Percentiles rank a stretch among this genome's conserved stretches.
Evolutionary conservation across 2,113 vertebrate species (phyloP).

Genomic region (Dicerorhinus sumatrensis): DNA sequence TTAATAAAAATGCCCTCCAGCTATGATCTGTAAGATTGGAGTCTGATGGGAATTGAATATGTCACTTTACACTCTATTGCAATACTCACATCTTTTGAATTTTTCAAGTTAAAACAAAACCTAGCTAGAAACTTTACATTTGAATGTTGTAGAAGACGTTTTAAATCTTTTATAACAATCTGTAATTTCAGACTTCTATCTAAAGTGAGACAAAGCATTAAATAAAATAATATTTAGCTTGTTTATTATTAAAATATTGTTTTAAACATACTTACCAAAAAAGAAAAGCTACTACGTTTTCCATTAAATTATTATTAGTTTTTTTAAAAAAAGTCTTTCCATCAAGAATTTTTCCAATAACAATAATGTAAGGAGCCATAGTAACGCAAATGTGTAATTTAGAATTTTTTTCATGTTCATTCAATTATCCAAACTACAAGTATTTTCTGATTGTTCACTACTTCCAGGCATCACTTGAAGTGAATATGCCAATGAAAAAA

Average conservation of each 20-base stretch:
- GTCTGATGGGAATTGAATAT: conserved; percentile 59
- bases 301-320: not conserved
- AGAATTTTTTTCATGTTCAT: not conserved
- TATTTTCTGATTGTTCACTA: not conserved
- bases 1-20: conserved; percentile 75
- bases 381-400: not conserved
- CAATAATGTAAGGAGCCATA: not conserved
- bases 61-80: conserved; percentile 21
- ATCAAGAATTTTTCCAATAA: not conserved
- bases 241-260: conserved; percentile 28
- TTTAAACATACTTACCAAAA: not conserved
- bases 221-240: not conserved
- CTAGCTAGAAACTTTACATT: conserved; percentile 53
- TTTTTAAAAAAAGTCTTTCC: not conserved
- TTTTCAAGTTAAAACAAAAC: conserved; percentile 68
- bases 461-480: not conserved
- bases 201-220: not conserved
- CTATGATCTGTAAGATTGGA: conserved; percentile 58
- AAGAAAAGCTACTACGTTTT: not conserved
- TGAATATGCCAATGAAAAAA: not conserved
- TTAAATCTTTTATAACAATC: conserved; percentile 1
- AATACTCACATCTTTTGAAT: conserved; percentile 28
- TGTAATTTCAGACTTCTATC: not conserved
- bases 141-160: conserved; percentile 55
- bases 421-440: not conserved